These are phyloP conservation scores for Thecophora atra DNA, from an alignment of 2,888 invertebrate genomes.

Conservation along the genomic window DNA sequence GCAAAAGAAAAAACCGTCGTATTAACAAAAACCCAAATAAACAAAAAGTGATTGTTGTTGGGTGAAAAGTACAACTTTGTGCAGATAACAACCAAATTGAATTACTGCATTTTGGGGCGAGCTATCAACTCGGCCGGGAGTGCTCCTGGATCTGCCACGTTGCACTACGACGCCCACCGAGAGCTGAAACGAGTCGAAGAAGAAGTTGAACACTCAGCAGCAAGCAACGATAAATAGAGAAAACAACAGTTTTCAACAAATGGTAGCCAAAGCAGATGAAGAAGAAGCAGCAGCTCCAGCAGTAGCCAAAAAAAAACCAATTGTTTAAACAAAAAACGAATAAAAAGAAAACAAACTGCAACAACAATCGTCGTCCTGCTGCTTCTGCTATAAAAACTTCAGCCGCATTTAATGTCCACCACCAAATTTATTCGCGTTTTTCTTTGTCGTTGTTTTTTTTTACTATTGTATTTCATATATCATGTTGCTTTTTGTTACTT, in stretches of 20 bases:
- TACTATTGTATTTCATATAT: not conserved
- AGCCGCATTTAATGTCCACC: constrained; percentile 4
- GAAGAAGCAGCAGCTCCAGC: not conserved
- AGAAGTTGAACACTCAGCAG: not conserved
- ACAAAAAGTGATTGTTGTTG: not conserved
- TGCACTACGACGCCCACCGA: not conserved
- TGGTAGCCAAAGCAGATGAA: not conserved
- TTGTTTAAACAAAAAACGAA: not conserved
- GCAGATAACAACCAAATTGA: constrained; percentile 27
- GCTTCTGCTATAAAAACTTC: not conserved
- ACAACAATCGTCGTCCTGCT: not conserved
- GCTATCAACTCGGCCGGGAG: not conserved
- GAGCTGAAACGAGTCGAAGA: constrained; percentile 14
- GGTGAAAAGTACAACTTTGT: constrained; percentile 6
- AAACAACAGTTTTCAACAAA: not conserved
- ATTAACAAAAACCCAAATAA: not conserved
- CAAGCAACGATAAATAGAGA: not conserved
- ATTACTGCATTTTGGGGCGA: constrained; percentile 18
- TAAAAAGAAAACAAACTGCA: not conserved
- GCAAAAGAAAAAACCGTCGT: not conserved
- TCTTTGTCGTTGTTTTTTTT: not conserved
- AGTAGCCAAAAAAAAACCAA: not conserved
- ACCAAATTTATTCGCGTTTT: not conserved
- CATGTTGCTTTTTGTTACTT: not conserved
- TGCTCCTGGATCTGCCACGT: not conserved